Conservation (phyloP, 1,140 invertebrate species). For the Diachasmimorpha longicaudata region DNA sequence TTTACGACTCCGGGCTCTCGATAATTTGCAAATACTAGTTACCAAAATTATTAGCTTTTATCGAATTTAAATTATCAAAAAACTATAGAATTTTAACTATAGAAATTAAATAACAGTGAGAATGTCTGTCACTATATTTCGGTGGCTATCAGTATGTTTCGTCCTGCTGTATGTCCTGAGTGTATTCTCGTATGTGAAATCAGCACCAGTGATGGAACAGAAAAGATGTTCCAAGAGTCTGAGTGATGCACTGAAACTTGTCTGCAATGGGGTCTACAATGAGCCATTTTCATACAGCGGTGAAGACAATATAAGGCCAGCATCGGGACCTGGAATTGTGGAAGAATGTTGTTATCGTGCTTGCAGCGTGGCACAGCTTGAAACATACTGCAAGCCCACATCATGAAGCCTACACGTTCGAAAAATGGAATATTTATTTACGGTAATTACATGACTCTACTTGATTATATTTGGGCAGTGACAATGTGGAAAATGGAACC, state of each 20-base stretch:
- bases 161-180: neutral
- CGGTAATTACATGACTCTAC: neutral
- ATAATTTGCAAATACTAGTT: too few relatives aligned
- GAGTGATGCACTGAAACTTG: constrained; percentile 43
- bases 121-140: neutral
- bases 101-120: neutral
- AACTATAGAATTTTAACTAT: too few relatives aligned
- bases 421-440: neutral
- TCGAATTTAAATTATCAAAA: too few relatives aligned
- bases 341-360: constrained; percentile 51
- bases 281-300: constrained; percentile 46
- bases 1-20: too few relatives aligned
- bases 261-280: constrained; percentile 49
- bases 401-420: neutral
- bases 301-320: constrained; percentile 33
- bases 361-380: constrained; percentile 44
- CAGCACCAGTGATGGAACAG: constrained; percentile 24
- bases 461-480: neutral
- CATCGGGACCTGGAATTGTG: constrained; percentile 44
- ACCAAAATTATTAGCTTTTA: too few relatives aligned
- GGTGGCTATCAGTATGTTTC: neutral
- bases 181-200: neutral
- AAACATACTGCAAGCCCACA: constrained; percentile 43
- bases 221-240: constrained; percentile 47
- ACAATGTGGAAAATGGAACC: too few relatives aligned